Evolutionary conservation across 2,888 invertebrate genomes (phyloP).

Genomic region (Trachelus iudaicus): DNA sequence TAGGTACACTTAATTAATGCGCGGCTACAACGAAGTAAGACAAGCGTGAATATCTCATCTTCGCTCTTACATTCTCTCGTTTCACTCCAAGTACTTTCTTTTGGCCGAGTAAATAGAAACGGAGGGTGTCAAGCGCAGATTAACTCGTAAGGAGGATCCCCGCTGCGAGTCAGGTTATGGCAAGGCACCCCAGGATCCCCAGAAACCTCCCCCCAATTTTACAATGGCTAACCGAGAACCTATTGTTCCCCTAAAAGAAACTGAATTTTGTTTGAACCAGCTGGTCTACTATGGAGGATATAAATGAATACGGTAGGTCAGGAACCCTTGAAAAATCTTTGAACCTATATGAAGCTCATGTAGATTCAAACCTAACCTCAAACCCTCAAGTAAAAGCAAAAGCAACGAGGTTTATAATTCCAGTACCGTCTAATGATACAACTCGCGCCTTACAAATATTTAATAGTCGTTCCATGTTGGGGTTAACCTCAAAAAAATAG

Average conservation of each 20-base stretch:
- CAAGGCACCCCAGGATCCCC: background rate
- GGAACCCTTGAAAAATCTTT: background rate
- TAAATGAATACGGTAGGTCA: background rate
- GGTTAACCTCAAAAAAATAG: background rate
- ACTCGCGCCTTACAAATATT: background rate
- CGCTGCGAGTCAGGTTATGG: background rate
- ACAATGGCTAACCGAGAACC: background rate
- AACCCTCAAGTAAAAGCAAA: background rate
- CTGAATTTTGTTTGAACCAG: background rate
- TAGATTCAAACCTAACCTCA: background rate
- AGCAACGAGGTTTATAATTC: background rate
- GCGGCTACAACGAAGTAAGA: slow-evolving; percentile 16
- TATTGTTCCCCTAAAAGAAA: background rate
- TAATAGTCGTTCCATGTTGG: background rate
- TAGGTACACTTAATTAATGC: background rate
- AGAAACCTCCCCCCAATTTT: background rate
- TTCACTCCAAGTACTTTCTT: background rate
- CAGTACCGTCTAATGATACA: background rate
- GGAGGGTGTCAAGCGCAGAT: slow-evolving; percentile 12
- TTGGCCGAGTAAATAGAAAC: slow-evolving; percentile 19
- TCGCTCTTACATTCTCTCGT: slow-evolving; percentile 1
- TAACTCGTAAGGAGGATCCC: background rate
- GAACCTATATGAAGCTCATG: background rate
- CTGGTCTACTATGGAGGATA: background rate
- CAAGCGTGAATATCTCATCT: slow-evolving; percentile 17